Conservation (phyloP, 2,797 vertebrate species). For the Champsocephalus gunnari region DNA sequence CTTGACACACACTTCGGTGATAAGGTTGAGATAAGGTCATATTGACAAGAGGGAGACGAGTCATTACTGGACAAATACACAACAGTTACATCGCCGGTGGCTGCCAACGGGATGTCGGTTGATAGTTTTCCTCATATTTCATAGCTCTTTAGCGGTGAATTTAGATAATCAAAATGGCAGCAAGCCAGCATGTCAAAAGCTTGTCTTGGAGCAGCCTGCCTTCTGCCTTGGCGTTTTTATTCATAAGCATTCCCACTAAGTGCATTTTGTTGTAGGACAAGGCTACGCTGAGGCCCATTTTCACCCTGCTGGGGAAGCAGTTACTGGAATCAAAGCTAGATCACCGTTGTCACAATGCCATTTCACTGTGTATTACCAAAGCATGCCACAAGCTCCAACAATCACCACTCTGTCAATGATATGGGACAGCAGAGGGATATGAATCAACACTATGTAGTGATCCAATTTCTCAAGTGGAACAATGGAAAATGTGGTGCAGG, state of each 20-base stretch:
- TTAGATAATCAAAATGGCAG: conserved; percentile 81
- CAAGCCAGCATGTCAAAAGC: conserved; percentile 74
- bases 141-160: conserved; percentile 76
- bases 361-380: conserved; percentile 64
- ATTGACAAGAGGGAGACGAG: conserved; percentile 64
- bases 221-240: conserved; percentile 69
- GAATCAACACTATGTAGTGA: conserved; percentile 45
- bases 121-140: conserved; percentile 72
- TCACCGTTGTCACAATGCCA: conserved; percentile 78
- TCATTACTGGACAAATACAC: conserved; percentile 73
- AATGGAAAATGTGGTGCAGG: conserved; percentile 13
- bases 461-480: conserved; percentile 43
- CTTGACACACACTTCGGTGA: conserved; percentile 39
- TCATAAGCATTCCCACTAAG: conserved; percentile 78
- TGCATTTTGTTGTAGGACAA: conserved; percentile 82
- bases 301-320: conserved; percentile 71
- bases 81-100: conserved; percentile 65
- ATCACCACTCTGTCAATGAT: conserved; percentile 54
- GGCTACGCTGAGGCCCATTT: conserved; percentile 67
- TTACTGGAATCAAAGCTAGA: conserved; percentile 81
- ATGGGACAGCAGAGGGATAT: conserved; percentile 26
- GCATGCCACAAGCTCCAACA: conserved; percentile 46
- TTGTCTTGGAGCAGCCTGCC: conserved; percentile 55
- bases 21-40: conserved; percentile 61
- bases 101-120: conserved; percentile 63